phyloP scores from a whole-genome alignment of 2,888 invertebrate species.

The Archips xylosteana region DNA sequence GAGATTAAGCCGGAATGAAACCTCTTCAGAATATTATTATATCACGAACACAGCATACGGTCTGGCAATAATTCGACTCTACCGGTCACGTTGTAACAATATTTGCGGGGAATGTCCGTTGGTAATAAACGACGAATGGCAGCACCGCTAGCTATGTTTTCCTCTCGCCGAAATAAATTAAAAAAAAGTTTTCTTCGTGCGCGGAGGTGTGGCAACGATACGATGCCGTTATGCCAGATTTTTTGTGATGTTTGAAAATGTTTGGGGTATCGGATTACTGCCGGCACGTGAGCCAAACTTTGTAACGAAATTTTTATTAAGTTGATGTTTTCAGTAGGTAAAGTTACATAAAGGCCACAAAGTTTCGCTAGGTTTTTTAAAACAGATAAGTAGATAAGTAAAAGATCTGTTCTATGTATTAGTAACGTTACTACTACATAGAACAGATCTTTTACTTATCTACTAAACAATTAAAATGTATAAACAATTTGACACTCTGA shows the following conservation, averaged over 20 bases:
- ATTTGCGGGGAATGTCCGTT: slow-evolving; percentile 54
- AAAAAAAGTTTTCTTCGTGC: slow-evolving; percentile 25
- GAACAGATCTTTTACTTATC: no score
- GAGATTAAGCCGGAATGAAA: no score
- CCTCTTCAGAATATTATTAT: slow-evolving; percentile 15
- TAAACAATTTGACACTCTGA: no score
- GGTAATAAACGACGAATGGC: slow-evolving; percentile 42
- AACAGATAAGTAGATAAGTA: no score
- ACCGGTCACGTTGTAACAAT: slow-evolving; percentile 56
- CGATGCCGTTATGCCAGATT: slow-evolving; percentile 1
- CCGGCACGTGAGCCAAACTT: neutral
- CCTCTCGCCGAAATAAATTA: slow-evolving; percentile 10
- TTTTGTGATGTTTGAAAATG: slow-evolving; percentile 5
- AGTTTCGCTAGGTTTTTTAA: neutral
- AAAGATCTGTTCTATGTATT: no score
- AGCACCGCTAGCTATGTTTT: slow-evolving; percentile 36
- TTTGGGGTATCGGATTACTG: neutral
- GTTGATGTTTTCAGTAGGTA: neutral
- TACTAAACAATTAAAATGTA: no score
- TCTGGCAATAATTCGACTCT: slow-evolving; percentile 48
- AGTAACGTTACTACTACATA: no score
- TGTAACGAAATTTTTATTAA: neutral
- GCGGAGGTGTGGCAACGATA: slow-evolving; percentile 17
- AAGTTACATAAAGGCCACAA: neutral
- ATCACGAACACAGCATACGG: slow-evolving; percentile 51